A percentile compares a stretch with the other conserved stretches of the same genome.
Evolutionary conservation across 1,140 invertebrate species (phyloP).

Genomic region (Drosophila saltans): DNA sequence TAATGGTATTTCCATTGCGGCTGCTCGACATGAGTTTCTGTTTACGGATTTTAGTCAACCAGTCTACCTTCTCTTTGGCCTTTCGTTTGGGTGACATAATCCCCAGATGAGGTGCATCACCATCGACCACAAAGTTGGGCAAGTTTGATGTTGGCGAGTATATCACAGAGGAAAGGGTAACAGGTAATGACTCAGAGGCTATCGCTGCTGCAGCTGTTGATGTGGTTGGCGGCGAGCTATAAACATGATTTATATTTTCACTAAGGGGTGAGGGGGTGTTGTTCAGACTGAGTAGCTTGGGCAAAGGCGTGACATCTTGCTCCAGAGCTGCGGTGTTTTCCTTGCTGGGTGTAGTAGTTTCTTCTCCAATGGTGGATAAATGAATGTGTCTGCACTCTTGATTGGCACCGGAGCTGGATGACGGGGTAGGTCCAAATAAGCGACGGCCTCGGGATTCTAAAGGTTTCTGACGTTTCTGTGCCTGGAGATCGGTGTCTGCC

Average conservation of each 20-base stretch:
- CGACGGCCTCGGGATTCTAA: slow-evolving; percentile 80
- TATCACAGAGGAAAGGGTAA: slow-evolving; percentile 62
- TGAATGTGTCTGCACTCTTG: slow-evolving; percentile 36
- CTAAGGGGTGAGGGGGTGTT: slow-evolving; percentile 62
- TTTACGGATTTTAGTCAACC: slow-evolving; percentile 88
- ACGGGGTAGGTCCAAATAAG: slow-evolving; percentile 57
- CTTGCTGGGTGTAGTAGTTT: slow-evolving; percentile 48
- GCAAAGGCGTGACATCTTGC: slow-evolving; percentile 40
- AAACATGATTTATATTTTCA: slow-evolving; percentile 64
- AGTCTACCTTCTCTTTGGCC: slow-evolving; percentile 87
- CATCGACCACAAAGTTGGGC: slow-evolving; percentile 90
- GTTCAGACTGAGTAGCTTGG: slow-evolving; percentile 20
- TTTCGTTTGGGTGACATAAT: slow-evolving; percentile 88
- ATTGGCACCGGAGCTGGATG: neutral
- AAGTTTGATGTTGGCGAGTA: slow-evolving; percentile 89
- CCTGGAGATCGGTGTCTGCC: slow-evolving; percentile 38
- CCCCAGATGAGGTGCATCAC: slow-evolving; percentile 89
- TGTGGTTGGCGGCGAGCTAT: slow-evolving; percentile 66
- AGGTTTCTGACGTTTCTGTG: slow-evolving; percentile 77
- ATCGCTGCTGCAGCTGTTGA: slow-evolving; percentile 43
- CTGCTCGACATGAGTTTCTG: slow-evolving; percentile 83
- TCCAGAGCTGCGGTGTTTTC: slow-evolving; percentile 56
- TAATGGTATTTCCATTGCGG: slow-evolving; percentile 38
- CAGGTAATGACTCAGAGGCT: neutral
- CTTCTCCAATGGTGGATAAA: slow-evolving; percentile 54